Evolutionary conservation across 1,140 invertebrate genomes (phyloP).

Genomic region (Drosophila carrolli): DNA sequence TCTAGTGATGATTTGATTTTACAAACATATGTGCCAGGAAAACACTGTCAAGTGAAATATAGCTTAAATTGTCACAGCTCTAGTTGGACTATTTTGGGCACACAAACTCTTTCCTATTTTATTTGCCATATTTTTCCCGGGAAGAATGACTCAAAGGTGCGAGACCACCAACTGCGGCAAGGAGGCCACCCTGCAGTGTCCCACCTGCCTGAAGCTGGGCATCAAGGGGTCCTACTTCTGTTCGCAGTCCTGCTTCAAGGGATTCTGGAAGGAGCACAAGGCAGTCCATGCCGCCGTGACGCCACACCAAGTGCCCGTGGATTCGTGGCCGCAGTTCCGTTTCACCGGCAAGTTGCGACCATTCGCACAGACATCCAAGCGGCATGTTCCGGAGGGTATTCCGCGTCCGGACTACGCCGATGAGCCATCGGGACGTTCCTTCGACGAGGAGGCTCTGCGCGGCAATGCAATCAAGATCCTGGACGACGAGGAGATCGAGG

Average conservation of each 20-base stretch:
- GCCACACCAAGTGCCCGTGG: conserved; percentile 86
- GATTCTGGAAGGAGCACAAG: conserved; percentile 95
- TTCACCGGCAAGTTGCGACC: conserved; percentile 96
- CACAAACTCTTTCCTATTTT: conserved; percentile 15
- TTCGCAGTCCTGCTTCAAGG: conserved; percentile 98
- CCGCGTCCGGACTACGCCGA: conserved; percentile 97
- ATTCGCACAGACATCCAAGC: conserved; percentile 90
- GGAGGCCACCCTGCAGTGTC: conserved; percentile 95
- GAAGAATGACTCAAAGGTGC: conserved; percentile 85
- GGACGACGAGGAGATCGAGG: conserved; percentile 97
- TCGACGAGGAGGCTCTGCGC: conserved; percentile 94
- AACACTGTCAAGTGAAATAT: neutral
- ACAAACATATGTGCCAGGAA: too few relatives aligned
- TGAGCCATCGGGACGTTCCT: conserved; percentile 93
- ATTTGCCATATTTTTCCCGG: neutral
- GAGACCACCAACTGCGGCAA: conserved; percentile 92
- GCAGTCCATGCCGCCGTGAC: conserved; percentile 94
- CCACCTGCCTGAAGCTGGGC: conserved; percentile 97
- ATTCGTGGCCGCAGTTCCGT: conserved; percentile 96
- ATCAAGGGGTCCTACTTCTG: conserved; percentile 98
- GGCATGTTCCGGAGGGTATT: conserved; percentile 93
- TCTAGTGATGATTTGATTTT: too few relatives aligned
- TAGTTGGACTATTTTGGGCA: conserved; percentile 50
- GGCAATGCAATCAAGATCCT: conserved; percentile 92
- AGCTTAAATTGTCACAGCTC: neutral